Percentiles rank a stretch among this genome's conserved stretches.
Conservation (phyloP, 2,113 vertebrate genomes). For the Entelurus aequoreus region DNA sequence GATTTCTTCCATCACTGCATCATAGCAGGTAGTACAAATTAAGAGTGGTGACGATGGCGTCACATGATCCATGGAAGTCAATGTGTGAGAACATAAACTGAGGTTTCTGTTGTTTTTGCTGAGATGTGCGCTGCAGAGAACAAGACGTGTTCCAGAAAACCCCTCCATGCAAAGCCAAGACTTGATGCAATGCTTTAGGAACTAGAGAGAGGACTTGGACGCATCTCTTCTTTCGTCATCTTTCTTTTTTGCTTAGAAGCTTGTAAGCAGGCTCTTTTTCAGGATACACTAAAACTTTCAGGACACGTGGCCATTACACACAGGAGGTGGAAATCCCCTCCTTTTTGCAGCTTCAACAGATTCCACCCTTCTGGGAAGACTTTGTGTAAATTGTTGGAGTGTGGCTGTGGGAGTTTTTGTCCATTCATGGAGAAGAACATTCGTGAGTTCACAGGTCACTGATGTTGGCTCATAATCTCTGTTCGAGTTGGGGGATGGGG, state of each 20-base stretch:
- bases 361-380: background rate
- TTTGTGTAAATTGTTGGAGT: background rate
- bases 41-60: background rate
- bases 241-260: background rate
- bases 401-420: background rate
- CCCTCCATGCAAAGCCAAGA: constrained; percentile 50
- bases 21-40: too few relatives aligned
- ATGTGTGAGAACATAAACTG: background rate
- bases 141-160: constrained; percentile 47
- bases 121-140: constrained; percentile 22
- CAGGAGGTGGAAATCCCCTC: background rate
- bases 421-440: background rate
- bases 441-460: background rate
- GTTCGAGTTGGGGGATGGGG: too few relatives aligned
- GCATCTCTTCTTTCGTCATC: background rate
- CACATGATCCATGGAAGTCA: background rate
- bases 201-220: constrained; percentile 8
- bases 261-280: background rate
- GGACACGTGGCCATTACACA: background rate
- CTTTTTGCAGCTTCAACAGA: background rate
- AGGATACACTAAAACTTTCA: background rate
- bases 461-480: too few relatives aligned
- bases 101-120: constrained; percentile 15
- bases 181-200: constrained; percentile 54
- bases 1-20: too few relatives aligned